Evolutionary conservation across 2,113 vertebrate genomes (phyloP).

Genomic region (Calidris pugnax): DNA sequence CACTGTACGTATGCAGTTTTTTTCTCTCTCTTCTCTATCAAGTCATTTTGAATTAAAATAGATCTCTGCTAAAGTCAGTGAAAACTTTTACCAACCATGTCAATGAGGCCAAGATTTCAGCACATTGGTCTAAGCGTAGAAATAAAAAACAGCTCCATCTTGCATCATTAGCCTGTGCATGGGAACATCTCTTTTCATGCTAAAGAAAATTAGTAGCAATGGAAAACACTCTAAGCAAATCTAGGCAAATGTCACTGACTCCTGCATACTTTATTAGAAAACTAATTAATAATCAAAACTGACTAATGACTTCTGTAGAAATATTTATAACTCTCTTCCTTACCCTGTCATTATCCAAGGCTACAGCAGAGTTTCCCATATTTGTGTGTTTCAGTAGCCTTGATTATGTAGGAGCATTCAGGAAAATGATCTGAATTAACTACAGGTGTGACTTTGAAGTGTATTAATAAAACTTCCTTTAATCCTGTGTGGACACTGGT

Average conservation of each 20-base stretch:
- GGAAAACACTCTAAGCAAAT: slow-evolving; percentile 1
- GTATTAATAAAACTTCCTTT: not conserved
- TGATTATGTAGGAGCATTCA: not conserved
- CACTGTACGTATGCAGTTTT: accelerated
- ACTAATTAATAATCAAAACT: slow-evolving; percentile 8
- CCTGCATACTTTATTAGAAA: not conserved
- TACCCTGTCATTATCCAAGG: not conserved
- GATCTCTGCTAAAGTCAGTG: not conserved
- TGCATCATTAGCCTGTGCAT: not conserved
- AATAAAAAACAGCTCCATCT: not conserved
- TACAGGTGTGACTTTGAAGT: not conserved
- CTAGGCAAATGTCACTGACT: not conserved
- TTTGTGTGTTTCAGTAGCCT: not conserved
- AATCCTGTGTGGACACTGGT: not conserved
- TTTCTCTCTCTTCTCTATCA: not conserved
- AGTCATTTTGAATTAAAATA: not conserved
- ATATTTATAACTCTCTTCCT: not conserved
- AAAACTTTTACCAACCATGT: not conserved
- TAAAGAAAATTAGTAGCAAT: not conserved
- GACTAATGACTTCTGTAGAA: not conserved
- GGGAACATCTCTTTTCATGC: not conserved
- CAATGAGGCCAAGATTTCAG: not conserved
- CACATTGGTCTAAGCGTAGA: not conserved
- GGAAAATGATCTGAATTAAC: not conserved
- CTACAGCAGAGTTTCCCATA: not conserved